A percentile compares a stretch with the other conserved stretches of the same genome.
These are phyloP conservation scores for Benthochromis sp. DNA, from an alignment of 2,113 vertebrate species.

Conservation along the genomic window DNA sequence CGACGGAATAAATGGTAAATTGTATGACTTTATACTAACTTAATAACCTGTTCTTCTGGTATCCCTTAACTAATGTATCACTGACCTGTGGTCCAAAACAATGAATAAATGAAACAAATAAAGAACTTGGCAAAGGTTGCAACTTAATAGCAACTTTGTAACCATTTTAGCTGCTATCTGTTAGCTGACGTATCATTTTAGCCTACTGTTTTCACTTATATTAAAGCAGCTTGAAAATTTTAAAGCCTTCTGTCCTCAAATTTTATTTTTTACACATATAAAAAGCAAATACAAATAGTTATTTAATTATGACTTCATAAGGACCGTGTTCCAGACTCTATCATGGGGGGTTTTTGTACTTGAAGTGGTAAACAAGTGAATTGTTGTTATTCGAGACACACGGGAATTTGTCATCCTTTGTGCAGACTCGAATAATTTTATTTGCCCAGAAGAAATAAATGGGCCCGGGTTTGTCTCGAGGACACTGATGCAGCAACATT, in stretches of 20 bases:
- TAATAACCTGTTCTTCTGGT: not conserved
- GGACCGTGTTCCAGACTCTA: not conserved
- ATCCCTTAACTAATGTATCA: not conserved
- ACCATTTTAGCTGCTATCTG: not conserved
- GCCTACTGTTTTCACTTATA: not conserved
- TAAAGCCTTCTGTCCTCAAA: not conserved
- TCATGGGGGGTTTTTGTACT: not conserved
- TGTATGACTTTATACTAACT: not conserved
- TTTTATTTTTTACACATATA: not conserved
- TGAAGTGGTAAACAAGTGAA: not conserved
- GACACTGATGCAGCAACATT: not conserved
- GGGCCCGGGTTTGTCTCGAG: not conserved
- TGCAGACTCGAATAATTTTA: constrained; percentile 15
- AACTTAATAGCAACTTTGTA: not conserved
- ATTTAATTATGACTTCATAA: not conserved
- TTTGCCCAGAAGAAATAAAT: constrained; percentile 4
- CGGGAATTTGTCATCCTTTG: constrained; percentile 9
- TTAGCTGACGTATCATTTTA: not conserved
- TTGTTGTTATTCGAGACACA: not conserved
- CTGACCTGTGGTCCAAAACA: not conserved
- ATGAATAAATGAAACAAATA: not conserved
- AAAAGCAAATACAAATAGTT: not conserved
- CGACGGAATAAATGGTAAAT: not conserved
- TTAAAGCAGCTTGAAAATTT: not conserved
- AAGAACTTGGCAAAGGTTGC: not conserved